Evolutionary conservation across 2,888 invertebrate genomes (phyloP), one percentile per base, ranked within the genome.

Genomic region (Gordius sp.): DNA sequence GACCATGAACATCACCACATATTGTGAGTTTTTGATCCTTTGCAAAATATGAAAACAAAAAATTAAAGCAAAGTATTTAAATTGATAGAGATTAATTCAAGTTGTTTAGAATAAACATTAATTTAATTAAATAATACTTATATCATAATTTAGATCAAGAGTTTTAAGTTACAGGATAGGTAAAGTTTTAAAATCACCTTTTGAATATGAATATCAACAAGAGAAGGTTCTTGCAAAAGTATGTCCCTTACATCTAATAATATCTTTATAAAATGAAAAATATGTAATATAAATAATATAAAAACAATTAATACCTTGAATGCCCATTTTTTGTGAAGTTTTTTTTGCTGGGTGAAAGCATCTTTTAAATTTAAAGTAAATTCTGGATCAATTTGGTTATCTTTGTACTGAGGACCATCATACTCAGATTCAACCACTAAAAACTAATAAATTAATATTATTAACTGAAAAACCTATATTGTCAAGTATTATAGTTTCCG

Each of bases 1-100:
- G 97, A 58, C 97, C 97, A 68, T 99, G 97, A 62, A 97, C 84
- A 70, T 97, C 93, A 13, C 93, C 93, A 69, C 93, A 97, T 56
- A 97, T 82, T 41, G 93, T 97, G 70, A 97, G 93, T 71, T 91
- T 89, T 60, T 78, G 75, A 28, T 80, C 78, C 71, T 57, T 58
- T 57, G 25, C 2, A 2, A n/a, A n/a, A n/a, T n/a, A n/a, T n/a
- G n/a, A n/a, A n/a, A n/a, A n/a, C n/a, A n/a, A n/a, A n/a, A n/a
- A n/a, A n/a, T n/a, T n/a, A n/a, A n/a, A n/a, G n/a, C n/a, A n/a
- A n/a, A n/a, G n/a, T n/a, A n/a, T n/a, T n/a, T n/a, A n/a, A n/a
- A n/a, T n/a, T n/a, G n/a, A n/a, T n/a, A n/a, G n/a, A n/a, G n/a
- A n/a, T n/a, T n/a, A n/a, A n/a, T n/a, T n/a, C n/a, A n/a, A n/a